Evolutionary conservation across 2,797 vertebrate genomes (phyloP), one percentile per base, ranked within the genome.

Genomic region (Sebastes kiyomatsui): DNA sequence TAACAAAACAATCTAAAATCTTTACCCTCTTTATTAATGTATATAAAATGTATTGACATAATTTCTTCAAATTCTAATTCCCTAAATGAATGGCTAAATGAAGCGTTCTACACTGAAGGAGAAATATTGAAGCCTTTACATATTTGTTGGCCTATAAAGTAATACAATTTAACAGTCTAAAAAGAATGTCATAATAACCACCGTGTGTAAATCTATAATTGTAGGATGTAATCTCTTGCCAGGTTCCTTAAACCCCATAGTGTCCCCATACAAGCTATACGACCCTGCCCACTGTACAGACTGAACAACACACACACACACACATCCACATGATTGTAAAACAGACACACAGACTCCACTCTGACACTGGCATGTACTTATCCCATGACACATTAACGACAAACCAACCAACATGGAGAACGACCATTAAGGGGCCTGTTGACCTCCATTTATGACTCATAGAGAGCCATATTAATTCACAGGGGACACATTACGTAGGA

Each of bases 391-490:
- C 80, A 81, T 86, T 90, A 90, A 93, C 38, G 76, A 84, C 80
- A 86, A 88, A 87, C 72, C 74, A 86, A 74, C 85, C 85, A 91
- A 87, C 86, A 86, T 70, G 32, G 73, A 72, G 56, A 91, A 85
- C 46, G 81, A 82, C 82, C 90, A 90, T 91, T 89, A 89, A 82
- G 83, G 72, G 89, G 72, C 84, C 85, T 83, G 59, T 82, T 90
- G 90, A 90, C 90, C 87, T 75, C 89, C 80, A 90, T 92, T 92
- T 91, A 90, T 89, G 83, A 81, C 88, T 90, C 88, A 89, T 81
- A 42, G 75, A 87, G 75, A 86, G 72, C 70, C 67, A 59, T 49
- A 77, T 79, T 90, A 82, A 89, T 90, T 88, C 90, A 84, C 82
- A 22, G 28, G 86, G 70, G 89, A 92, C 79, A 79, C 79, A 78